A percentile compares a stretch with the other conserved stretches of the same genome.
These are phyloP conservation scores for Schizothorax lantsangensis DNA, from an alignment of 2,797 vertebrate genomes.

Conservation along the genomic window DNA sequence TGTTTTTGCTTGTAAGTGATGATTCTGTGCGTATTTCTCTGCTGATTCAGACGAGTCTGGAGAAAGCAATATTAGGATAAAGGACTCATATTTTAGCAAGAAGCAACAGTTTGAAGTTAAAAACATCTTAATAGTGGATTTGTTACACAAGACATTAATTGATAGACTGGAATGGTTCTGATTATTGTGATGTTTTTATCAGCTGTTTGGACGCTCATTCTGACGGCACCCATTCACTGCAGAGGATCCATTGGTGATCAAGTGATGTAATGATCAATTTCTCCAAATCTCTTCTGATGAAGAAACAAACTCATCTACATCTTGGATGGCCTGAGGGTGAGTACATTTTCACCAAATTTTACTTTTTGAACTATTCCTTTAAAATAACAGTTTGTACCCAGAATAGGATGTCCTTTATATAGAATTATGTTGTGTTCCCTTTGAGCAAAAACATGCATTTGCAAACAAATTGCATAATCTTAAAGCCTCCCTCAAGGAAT, in stretches of 20 bases:
- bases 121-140: not conserved
- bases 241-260: not conserved
- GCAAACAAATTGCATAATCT: slow-evolving; percentile 15
- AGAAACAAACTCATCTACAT: no score
- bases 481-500: not conserved
- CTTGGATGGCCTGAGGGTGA: not conserved
- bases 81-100: not conserved
- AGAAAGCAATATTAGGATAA: not conserved
- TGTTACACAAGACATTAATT: not conserved
- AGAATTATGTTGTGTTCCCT: not conserved
- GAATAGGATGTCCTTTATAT: not conserved
- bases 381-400: not conserved
- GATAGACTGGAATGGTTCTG: not conserved
- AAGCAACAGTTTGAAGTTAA: not conserved
- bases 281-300: not conserved
- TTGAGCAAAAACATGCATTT: not conserved
- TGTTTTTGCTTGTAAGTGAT: not conserved
- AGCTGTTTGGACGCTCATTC: not conserved
- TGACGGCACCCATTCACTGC: not conserved
- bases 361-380: not conserved
- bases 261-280: not conserved
- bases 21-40: not conserved
- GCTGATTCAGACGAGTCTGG: not conserved
- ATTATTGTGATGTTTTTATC: not conserved
- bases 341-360: not conserved